These are phyloP conservation scores for Mareca strepera DNA, from an alignment of 2,797 vertebrate species.

Conservation along the genomic window DNA sequence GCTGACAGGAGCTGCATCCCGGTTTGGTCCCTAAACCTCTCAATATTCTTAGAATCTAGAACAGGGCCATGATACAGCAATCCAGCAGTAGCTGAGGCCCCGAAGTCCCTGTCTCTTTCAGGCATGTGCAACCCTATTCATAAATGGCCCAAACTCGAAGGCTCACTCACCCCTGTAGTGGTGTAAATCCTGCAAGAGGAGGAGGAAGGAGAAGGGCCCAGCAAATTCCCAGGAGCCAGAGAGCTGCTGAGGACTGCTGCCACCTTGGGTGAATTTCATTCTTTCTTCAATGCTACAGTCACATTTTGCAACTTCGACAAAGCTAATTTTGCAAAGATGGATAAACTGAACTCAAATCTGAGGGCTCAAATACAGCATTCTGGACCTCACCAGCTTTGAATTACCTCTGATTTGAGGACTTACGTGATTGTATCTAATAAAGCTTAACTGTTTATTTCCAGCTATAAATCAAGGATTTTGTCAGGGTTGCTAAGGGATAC, in stretches of 20 bases:
- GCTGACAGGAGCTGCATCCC: neutral
- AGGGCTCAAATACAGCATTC: neutral
- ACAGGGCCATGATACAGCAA: neutral
- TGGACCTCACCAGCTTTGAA: neutral
- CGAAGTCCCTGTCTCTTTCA: neutral
- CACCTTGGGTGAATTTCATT: neutral
- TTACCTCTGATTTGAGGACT: conserved; percentile 27
- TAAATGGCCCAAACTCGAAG: neutral
- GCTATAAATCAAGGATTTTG: conserved; percentile 28
- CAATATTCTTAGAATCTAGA: neutral
- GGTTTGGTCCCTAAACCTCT: neutral
- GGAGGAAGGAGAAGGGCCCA: neutral
- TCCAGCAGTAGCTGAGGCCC: neutral
- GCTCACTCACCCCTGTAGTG: neutral
- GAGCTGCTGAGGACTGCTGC: neutral
- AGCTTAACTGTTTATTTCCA: conserved; percentile 34
- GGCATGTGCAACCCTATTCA: neutral
- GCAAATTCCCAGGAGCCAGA: neutral
- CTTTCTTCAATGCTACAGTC: neutral
- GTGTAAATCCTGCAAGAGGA: neutral
- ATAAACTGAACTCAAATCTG: neutral
- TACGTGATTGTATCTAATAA: neutral
- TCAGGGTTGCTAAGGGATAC: conserved; percentile 50
- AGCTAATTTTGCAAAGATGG: neutral
- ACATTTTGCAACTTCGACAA: neutral